These are phyloP conservation scores for Sialia sialis DNA, from an alignment of 2,113 vertebrate species.

Conservation along the genomic window DNA sequence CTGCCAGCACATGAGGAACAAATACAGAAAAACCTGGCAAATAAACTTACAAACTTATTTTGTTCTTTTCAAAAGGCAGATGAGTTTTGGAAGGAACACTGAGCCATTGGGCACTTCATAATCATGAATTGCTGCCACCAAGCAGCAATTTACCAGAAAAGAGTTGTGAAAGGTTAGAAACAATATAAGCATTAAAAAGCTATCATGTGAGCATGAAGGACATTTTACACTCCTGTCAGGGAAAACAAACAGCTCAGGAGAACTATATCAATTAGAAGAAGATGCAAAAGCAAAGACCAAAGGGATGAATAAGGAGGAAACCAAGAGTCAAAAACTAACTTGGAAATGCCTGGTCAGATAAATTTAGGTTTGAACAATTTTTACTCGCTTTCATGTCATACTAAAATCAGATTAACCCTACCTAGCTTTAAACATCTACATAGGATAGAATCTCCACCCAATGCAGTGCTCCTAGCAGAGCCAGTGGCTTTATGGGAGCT, in stretches of 20 bases:
- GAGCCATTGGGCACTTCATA: neutral
- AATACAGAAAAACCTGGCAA: neutral
- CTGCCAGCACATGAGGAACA: neutral
- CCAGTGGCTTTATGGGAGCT: neutral
- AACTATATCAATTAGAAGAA: neutral
- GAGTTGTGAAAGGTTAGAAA: neutral
- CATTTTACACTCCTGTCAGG: neutral
- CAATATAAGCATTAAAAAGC: neutral
- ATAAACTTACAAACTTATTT: neutral
- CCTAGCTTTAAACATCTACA: neutral
- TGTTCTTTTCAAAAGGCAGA: neutral
- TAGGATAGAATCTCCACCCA: neutral
- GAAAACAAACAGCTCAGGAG: neutral
- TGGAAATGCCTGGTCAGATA: neutral
- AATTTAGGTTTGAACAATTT: neutral
- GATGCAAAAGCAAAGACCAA: neutral
- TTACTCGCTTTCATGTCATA: neutral
- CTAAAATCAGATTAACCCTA: neutral
- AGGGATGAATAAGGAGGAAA: neutral
- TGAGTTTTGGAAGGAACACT: neutral
- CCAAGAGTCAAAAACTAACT: neutral
- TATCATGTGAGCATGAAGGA: neutral
- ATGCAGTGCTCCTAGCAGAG: neutral
- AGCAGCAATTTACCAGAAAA: neutral
- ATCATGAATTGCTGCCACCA: fast-evolving